A percentile compares a stretch with the other conserved stretches of the same genome.
Evolutionary conservation across 2,113 vertebrate genomes (phyloP).

Genomic region (Noturus placidus): DNA sequence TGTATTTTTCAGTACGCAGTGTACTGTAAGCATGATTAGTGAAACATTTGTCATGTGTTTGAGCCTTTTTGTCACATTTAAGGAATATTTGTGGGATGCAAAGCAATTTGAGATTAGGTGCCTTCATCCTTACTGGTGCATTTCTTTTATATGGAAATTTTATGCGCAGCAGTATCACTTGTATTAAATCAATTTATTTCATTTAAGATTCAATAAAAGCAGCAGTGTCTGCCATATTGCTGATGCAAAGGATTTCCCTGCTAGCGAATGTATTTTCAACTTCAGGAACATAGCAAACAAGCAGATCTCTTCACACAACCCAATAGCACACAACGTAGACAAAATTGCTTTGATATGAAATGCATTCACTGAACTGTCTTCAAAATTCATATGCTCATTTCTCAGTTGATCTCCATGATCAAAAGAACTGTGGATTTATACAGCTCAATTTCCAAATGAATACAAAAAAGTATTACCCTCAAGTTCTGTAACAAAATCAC

Average conservation of each 20-base stretch:
- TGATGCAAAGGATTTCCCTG: not conserved
- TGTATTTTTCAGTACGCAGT: slow-evolving; percentile 51
- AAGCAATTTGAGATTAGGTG: not conserved
- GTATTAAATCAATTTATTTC: slow-evolving; percentile 3
- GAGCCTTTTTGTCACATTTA: slow-evolving; percentile 38
- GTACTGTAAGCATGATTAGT: slow-evolving; percentile 50
- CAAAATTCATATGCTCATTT: not conserved
- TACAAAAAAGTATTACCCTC: not conserved
- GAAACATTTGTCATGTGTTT: slow-evolving; percentile 45
- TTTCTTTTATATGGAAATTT: slow-evolving; percentile 2
- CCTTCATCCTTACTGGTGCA: not conserved
- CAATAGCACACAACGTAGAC: not conserved
- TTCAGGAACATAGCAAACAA: not conserved
- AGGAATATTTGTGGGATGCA: slow-evolving; percentile 2
- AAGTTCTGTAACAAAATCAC: not conserved
- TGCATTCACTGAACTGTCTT: not conserved
- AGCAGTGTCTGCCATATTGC: not conserved
- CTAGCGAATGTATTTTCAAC: not conserved
- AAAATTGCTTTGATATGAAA: not conserved
- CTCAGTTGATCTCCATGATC: not conserved
- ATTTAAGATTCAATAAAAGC: not conserved
- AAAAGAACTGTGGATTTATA: not conserved
- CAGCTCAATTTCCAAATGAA: not conserved
- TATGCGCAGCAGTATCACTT: not conserved
- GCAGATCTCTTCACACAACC: not conserved